Conservation (phyloP, 2,113 vertebrate genomes). For the Pithys albifrons region DNA sequence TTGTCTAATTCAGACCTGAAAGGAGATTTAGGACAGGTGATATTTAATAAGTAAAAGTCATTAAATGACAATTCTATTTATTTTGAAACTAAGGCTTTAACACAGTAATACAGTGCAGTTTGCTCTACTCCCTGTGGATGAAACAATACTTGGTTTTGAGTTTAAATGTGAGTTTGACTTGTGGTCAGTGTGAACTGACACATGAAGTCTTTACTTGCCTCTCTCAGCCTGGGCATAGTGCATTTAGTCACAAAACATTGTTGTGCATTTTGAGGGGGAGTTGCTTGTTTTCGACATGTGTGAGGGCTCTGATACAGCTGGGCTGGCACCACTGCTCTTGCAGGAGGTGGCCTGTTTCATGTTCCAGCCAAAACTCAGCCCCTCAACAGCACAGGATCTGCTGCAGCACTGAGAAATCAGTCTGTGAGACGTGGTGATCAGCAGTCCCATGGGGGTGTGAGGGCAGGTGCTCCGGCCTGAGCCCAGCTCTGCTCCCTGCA, state of each 20-base stretch:
- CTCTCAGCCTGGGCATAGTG: not conserved
- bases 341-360: not conserved
- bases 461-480: not conserved
- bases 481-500: not conserved
- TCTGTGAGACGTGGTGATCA: not conserved
- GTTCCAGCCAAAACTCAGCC: not conserved
- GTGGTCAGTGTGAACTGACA: not conserved
- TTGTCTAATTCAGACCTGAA: not conserved
- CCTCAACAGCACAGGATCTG: not conserved
- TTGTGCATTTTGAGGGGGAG: not conserved
- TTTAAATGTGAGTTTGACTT: not conserved
- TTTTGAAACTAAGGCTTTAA: not conserved
- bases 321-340: not conserved
- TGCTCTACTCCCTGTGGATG: not conserved
- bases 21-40: not conserved
- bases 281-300: not conserved
- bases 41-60: not conserved
- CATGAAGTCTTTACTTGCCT: not conserved
- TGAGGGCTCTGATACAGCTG: not conserved
- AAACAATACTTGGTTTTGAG: not conserved
- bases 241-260: not conserved
- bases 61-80: not conserved
- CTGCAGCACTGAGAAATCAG: not conserved
- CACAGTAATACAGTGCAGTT: not conserved
- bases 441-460: not conserved